Evolutionary conservation across 2,888 invertebrate genomes (phyloP).

Genomic region (Antitype chi): DNA sequence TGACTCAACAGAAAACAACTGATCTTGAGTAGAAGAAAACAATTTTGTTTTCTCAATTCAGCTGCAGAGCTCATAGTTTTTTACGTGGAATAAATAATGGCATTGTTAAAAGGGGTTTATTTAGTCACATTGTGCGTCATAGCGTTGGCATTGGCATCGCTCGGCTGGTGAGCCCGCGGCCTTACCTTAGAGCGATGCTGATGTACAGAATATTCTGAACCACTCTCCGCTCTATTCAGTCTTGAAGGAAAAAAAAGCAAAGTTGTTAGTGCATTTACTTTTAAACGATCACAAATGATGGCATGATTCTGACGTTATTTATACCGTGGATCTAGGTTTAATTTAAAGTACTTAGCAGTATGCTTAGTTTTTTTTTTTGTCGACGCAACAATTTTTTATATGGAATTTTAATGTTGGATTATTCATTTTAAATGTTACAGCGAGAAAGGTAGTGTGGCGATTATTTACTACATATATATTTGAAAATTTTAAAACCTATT

Average conservation of each 20-base stretch:
- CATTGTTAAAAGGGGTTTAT: constrained; percentile 15
- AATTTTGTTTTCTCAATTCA: constrained; percentile 30
- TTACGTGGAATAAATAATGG: constrained; percentile 25
- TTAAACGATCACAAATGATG: constrained; percentile 6
- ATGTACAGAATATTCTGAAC: constrained; percentile 22
- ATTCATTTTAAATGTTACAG: neutral
- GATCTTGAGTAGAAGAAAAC: constrained; percentile 42
- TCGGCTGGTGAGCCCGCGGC: neutral
- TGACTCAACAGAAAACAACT: constrained; percentile 43
- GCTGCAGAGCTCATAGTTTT: constrained; percentile 30
- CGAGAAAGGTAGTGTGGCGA: neutral
- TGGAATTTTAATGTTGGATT: neutral
- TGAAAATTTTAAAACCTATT: neutral
- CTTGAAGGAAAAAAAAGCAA: neutral
- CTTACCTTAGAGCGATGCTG: constrained; percentile 21
- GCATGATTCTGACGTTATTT: neutral
- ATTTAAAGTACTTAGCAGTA: neutral
- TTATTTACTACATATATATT: too few relatives aligned
- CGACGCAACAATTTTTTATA: neutral
- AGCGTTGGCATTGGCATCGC: neutral
- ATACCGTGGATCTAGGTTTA: neutral
- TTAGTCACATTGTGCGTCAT: constrained; percentile 45
- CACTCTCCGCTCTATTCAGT: constrained; percentile 12
- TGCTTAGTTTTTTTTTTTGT: neutral
- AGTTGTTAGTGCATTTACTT: constrained; percentile 11